Conservation (phyloP, 2,888 invertebrate genomes). For the Hydropsyche betteni region DNA sequence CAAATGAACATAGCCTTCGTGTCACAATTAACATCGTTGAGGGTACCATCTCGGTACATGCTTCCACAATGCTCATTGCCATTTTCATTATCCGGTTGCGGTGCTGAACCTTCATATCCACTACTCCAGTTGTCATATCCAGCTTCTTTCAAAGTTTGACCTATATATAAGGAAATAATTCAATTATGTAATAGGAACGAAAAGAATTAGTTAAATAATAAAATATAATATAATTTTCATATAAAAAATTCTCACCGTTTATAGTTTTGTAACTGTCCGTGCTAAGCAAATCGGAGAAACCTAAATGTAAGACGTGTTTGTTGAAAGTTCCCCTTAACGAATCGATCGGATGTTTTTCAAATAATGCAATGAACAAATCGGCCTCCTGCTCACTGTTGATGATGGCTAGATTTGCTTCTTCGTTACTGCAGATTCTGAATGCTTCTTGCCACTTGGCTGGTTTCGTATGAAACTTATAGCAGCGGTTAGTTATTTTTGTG, state of each 20-base stretch:
- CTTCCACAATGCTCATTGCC: constrained; percentile 56
- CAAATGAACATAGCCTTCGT: constrained; percentile 58
- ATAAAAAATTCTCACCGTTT: constrained; percentile 33
- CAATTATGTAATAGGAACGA: not conserved
- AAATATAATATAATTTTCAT: not conserved
- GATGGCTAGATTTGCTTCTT: constrained; percentile 41
- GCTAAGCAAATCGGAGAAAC: constrained; percentile 42
- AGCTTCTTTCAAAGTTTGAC: not conserved
- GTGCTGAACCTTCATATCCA: not conserved
- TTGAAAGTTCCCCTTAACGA: constrained; percentile 42
- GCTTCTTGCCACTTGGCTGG: constrained; percentile 43
- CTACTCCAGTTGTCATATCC: constrained; percentile 3
- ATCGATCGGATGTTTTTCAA: constrained; percentile 36
- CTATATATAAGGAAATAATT: not conserved
- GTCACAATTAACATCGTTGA: constrained; percentile 57
- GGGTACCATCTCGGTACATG: constrained; percentile 50
- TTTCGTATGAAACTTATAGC: constrained; percentile 44
- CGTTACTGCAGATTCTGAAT: constrained; percentile 41
- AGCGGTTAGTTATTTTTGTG: constrained; percentile 21
- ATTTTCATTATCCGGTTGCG: constrained; percentile 57
- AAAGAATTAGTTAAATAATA: not conserved
- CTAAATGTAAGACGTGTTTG: constrained; percentile 35
- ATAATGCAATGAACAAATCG: constrained; percentile 9
- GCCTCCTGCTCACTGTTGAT: constrained; percentile 42
- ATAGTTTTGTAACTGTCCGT: constrained; percentile 31